phyloP scores from a whole-genome alignment of 2,888 invertebrate genomes.

The Watsonalla binaria region DNA sequence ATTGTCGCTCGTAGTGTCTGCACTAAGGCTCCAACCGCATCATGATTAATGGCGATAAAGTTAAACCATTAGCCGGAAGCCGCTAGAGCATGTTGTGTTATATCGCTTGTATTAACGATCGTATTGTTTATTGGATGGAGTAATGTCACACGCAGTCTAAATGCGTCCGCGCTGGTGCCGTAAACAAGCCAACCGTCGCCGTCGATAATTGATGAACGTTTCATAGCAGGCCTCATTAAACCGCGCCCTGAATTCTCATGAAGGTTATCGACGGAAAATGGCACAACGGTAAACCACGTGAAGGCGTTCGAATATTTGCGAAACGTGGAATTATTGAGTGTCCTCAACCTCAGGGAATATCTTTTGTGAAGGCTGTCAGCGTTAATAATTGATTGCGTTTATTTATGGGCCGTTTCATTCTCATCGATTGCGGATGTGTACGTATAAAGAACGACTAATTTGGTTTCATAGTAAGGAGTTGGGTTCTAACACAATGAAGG shows the following conservation, averaged over 20 bases:
- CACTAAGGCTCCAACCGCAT: background rate
- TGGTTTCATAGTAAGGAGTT: slow-evolving; percentile 11
- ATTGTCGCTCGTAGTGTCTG: too few species aligned
- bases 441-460: background rate
- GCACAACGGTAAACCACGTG: slow-evolving; percentile 36
- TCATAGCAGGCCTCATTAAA: slow-evolving; percentile 72
- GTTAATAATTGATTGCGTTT: slow-evolving; percentile 13
- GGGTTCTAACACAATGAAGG: slow-evolving; percentile 18
- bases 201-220: slow-evolving; percentile 76
- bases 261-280: slow-evolving; percentile 59
- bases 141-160: slow-evolving; percentile 68
- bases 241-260: slow-evolving; percentile 66
- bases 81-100: slow-evolving; percentile 8
- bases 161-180: slow-evolving; percentile 68
- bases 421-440: slow-evolving; percentile 7
- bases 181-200: slow-evolving; percentile 69
- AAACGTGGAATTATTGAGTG: slow-evolving; percentile 31
- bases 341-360: slow-evolving; percentile 21
- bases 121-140: slow-evolving; percentile 42
- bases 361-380: slow-evolving; percentile 10
- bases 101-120: slow-evolving; percentile 34
- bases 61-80: slow-evolving; percentile 25
- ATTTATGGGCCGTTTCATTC: slow-evolving; percentile 10
- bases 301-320: slow-evolving; percentile 19
- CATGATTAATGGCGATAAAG: slow-evolving; percentile 10